Conservation (phyloP, 2,888 invertebrate genomes). For the Chalcosyrphus nemorum region DNA sequence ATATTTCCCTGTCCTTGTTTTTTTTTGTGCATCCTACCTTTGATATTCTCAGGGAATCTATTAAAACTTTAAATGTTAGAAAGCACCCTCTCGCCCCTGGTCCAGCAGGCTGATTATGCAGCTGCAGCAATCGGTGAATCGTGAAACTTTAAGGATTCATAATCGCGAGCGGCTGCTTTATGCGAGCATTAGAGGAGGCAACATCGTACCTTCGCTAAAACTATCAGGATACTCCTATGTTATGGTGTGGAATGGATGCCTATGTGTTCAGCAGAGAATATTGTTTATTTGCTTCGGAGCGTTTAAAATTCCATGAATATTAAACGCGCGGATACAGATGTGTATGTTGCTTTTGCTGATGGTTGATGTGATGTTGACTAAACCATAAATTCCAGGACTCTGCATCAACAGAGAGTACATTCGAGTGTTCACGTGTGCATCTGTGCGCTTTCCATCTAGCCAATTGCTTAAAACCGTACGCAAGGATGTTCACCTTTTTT, state of each 20-base stretch:
- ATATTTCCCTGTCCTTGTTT: conserved; percentile 1
- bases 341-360: conserved; percentile 10
- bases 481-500: conserved; percentile 42
- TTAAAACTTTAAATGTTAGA: conserved; percentile 37
- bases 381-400: conserved; percentile 47
- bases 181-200: no score
- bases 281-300: conserved; percentile 66
- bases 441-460: conserved; percentile 10
- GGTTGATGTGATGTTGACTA: no score
- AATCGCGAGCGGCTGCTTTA: conserved; percentile 39
- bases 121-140: conserved; percentile 40
- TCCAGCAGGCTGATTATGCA: conserved; percentile 8
- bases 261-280: conserved; percentile 11
- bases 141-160: conserved; percentile 54
- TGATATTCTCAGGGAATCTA: conserved; percentile 42
- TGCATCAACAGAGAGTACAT: not conserved
- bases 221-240: conserved; percentile 14
- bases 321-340: conserved; percentile 43
- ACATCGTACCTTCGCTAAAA: no score
- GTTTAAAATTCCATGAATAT: conserved; percentile 72
- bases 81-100: not conserved
- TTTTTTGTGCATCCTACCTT: conserved; percentile 1
- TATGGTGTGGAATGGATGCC: not conserved
- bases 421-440: not conserved
- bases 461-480: conserved; percentile 21